Evolutionary conservation across 2,797 vertebrate genomes (phyloP).

Genomic region (Crocidura indochinensis): DNA sequence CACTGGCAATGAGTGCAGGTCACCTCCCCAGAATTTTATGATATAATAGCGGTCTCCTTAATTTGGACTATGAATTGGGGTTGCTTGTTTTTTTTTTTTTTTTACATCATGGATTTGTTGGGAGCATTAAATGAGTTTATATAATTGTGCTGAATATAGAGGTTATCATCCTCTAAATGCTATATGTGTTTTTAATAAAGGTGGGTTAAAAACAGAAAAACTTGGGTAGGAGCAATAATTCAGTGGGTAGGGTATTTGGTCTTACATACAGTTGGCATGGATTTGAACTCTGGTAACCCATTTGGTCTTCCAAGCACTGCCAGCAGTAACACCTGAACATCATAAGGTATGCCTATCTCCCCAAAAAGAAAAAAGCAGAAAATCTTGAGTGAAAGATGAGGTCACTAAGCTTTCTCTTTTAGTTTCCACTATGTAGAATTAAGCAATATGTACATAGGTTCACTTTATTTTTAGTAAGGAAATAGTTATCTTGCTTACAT

Average conservation of each 20-base stretch:
- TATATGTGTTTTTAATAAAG: not conserved
- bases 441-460: too few relatives aligned
- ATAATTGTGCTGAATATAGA: not conserved
- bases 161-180: not conserved
- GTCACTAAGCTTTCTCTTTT: constrained; percentile 26
- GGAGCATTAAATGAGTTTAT: not conserved
- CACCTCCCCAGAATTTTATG: too few relatives aligned
- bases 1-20: not conserved
- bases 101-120: not conserved
- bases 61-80: not conserved
- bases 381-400: not conserved
- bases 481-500: too few relatives aligned
- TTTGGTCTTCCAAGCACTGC: too few relatives aligned
- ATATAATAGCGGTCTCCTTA: not conserved
- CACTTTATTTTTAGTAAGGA: too few relatives aligned
- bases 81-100: too few relatives aligned
- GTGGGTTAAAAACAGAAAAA: not conserved
- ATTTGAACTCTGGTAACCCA: too few relatives aligned
- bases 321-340: too few relatives aligned
- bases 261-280: too few relatives aligned
- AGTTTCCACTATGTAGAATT: not conserved
- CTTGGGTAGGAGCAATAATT: not conserved
- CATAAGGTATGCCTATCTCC: too few relatives aligned
- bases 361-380: too few relatives aligned
- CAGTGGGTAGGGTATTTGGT: too few relatives aligned